These are phyloP conservation scores for Tetrao urogallus DNA, from an alignment of 2,113 vertebrate species.

Conservation along the genomic window DNA sequence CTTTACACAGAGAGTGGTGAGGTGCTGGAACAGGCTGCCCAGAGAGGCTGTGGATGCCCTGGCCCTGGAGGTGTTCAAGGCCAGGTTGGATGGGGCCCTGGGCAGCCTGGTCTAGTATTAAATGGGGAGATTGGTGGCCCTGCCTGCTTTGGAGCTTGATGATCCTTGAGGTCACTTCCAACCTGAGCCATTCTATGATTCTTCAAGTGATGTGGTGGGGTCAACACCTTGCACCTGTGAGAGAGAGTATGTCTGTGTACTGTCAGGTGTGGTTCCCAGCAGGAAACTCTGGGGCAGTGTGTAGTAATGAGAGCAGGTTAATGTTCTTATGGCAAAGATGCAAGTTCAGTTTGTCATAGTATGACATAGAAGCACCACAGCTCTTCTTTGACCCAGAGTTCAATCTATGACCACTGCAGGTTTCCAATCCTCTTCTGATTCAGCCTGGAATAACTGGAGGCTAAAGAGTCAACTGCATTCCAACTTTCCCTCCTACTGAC, in stretches of 20 bases:
- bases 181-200: too few species aligned
- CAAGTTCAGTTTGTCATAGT: rapidly evolving
- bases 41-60: too few species aligned
- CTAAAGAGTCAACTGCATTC: background rate
- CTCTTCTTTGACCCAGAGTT: background rate
- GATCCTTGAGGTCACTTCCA: too few species aligned
- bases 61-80: too few species aligned
- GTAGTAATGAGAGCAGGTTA: rapidly evolving
- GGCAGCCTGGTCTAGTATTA: too few species aligned
- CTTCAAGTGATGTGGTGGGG: background rate
- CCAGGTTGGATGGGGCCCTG: too few species aligned
- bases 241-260: background rate
- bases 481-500: background rate
- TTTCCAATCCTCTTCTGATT: background rate
- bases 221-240: background rate
- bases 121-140: too few species aligned
- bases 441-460: background rate
- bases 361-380: rapidly evolving
- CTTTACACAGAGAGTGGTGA: too few species aligned
- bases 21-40: too few species aligned
- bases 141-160: too few species aligned
- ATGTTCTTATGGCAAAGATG: rapidly evolving
- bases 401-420: background rate
- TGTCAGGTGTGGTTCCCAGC: background rate
- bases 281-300: background rate